These are phyloP conservation scores for Cheilosia variabilis DNA, from an alignment of 2,888 invertebrate genomes.

Conservation along the genomic window DNA sequence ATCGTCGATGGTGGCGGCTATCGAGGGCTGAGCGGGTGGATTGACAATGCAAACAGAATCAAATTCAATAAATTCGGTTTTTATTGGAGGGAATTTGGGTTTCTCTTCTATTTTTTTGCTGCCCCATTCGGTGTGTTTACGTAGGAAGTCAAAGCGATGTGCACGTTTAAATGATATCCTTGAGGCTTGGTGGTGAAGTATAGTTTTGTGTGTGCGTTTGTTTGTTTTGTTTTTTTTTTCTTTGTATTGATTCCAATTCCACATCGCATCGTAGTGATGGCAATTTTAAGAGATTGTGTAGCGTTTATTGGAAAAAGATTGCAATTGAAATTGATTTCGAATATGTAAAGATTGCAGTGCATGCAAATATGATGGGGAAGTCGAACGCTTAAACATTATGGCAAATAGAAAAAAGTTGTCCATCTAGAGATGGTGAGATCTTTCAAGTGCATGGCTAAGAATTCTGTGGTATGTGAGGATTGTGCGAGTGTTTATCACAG, in stretches of 20 bases:
- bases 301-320: conserved; percentile 33
- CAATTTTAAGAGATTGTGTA: conserved; percentile 54
- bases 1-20: not conserved
- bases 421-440: too few relatives aligned
- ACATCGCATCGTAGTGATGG: conserved; percentile 37
- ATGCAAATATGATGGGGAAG: not conserved
- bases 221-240: conserved; percentile 4
- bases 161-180: conserved; percentile 75
- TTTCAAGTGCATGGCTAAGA: too few relatives aligned
- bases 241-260: conserved; percentile 11
- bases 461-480: too few relatives aligned
- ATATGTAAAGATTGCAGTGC: conserved; percentile 16
- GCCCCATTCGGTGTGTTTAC: conserved; percentile 62
- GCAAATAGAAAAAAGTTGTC: too few relatives aligned
- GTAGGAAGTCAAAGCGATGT: conserved; percentile 75
- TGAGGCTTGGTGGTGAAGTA: conserved; percentile 65
- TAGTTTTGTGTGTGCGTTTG: conserved; percentile 41
- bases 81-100: conserved; percentile 72
- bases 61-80: conserved; percentile 75
- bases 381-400: too few relatives aligned
- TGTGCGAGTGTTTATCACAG: too few relatives aligned
- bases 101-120: conserved; percentile 29
- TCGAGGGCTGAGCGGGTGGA: conserved; percentile 35
- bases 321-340: conserved; percentile 43
- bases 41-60: conserved; percentile 71